Evolutionary conservation across 2,113 vertebrate genomes (phyloP).

Genomic region (Irena cyanogastra): DNA sequence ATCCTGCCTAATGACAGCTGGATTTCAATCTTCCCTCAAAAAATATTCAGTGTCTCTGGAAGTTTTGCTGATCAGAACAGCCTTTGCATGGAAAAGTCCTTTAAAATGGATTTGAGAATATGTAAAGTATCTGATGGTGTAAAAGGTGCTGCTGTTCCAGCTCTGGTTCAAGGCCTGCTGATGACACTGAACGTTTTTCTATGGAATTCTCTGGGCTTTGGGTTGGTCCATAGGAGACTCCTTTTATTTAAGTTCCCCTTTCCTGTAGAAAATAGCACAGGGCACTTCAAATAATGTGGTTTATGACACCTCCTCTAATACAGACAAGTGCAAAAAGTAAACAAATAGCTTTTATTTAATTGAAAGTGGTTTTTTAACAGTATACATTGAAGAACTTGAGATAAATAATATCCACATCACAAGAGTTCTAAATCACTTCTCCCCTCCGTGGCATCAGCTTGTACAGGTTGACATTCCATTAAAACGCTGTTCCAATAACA

Average conservation of each 20-base stretch:
- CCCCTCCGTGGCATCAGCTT: neutral
- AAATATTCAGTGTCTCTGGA: neutral
- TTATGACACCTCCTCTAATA: neutral
- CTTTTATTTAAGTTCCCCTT: neutral
- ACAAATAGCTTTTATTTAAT: slow-evolving; percentile 55
- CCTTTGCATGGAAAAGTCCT: neutral
- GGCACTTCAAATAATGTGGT: neutral
- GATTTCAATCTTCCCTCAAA: neutral
- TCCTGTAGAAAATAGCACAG: neutral
- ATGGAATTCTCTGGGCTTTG: neutral
- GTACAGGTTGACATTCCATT: neutral
- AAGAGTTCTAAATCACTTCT: neutral
- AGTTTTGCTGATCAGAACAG: neutral
- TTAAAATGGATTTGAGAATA: neutral
- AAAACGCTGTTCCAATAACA: neutral
- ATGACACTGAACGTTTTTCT: neutral
- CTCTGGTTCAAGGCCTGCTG: neutral
- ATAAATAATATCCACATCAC: neutral
- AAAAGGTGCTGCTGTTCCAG: neutral
- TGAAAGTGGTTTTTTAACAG: neutral
- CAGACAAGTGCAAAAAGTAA: slow-evolving; percentile 12
- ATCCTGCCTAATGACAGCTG: neutral
- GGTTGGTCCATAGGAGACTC: neutral
- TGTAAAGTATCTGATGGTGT: neutral
- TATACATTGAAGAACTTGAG: neutral